phyloP scores from a whole-genome alignment of 1,140 invertebrate genomes.

The Whitmania pigra region DNA sequence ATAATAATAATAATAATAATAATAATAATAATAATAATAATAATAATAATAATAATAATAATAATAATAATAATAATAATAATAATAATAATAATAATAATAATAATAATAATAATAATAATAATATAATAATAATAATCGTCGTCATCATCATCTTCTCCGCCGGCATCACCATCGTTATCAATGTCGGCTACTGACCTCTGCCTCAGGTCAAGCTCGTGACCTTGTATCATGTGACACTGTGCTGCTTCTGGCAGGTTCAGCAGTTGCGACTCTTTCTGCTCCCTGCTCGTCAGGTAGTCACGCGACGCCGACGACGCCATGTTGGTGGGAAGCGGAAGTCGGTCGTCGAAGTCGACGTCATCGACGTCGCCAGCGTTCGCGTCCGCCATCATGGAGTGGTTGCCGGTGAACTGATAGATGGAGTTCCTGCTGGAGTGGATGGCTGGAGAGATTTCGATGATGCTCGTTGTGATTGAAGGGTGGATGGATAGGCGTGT shows the following conservation, averaged over 20 bases:
- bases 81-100: no score
- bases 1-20: neutral
- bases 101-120: neutral
- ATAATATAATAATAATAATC: no score
- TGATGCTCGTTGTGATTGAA: neutral
- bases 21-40: no score
- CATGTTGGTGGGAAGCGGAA: neutral
- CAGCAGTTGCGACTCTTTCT: conserved; percentile 16
- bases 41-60: no score
- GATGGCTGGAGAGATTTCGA: neutral
- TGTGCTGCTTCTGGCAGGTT: conserved; percentile 26
- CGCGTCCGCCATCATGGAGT: neutral
- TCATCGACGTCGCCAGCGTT: neutral
- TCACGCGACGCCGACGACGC: conserved; percentile 10
- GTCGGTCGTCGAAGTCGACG: neutral
- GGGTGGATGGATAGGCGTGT: no score
- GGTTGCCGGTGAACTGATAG: neutral
- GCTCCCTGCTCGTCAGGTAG: conserved; percentile 2
- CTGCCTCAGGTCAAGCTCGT: conserved; percentile 29
- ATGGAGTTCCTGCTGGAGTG: conserved; percentile 7
- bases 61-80: no score
- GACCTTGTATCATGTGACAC: conserved; percentile 27
- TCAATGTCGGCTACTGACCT: conserved; percentile 26
- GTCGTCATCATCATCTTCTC: no score
- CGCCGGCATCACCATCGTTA: neutral